Base-by-base conservation (phyloP, 2,888 invertebrate genomes). In the Spilosoma lubricipeda region DNA sequence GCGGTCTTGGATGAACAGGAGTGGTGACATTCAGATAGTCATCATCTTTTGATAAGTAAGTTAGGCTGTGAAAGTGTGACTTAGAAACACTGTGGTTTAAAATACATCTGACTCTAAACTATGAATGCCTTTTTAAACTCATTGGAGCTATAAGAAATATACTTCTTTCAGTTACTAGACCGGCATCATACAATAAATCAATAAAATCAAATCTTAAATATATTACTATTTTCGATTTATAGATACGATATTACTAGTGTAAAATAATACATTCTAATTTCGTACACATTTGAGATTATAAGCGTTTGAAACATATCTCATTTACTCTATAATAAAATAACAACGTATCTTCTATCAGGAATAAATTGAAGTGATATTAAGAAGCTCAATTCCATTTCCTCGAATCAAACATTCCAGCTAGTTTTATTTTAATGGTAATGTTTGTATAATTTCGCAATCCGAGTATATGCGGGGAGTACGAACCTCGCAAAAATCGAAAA, bases 381-480 rank as follows among this genome's bases (percentile, higher is more conserved):
- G 69, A 73, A 68, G 73, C 18, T 70, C 69, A 77, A 63, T 71
- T 77, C 74, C 68, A 77, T 79, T 82, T 77, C 2, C 78, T 80
- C 71, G 78, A 80, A 80, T 83, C 80, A 84, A 83, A 82, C 83
- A 76, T 71, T 70, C 52, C 68, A 45, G 76, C 64, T 67, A 80
- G 84, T 87, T 86, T 88, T 87, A 86, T 86, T 83, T 87, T 83
- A 30, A 87, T 86, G 85, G 82, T 83, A 87, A 85, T 87, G 77
- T 76, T 73, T 71, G 78, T 73, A 78, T 83, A 80, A 83, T 82
- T 80, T 80, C 73, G 72, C 70, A 77, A 73, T 74, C 70, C 27
- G 42, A 71, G 76, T 77, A 77, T 82, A 82, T 80, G 82, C 84
- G 71, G 74, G 74, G 80, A 73, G 67, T 65, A 70, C 78, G 79